phyloP scores from a whole-genome alignment of 2,888 invertebrate species.

The Baronia brevicornis region DNA sequence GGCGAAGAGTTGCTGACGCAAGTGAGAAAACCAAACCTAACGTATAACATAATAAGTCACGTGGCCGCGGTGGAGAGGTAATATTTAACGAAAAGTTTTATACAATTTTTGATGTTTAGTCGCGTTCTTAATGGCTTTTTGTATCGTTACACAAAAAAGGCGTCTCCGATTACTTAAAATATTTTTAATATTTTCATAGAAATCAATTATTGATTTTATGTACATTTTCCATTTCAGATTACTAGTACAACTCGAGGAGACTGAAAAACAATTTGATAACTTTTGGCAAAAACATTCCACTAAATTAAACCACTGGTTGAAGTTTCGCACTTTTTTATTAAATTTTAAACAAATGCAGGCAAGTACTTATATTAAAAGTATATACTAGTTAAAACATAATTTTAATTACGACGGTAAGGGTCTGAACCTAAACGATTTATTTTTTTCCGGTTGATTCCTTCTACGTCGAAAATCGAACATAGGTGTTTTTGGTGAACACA shows the following conservation, averaged over 20 bases:
- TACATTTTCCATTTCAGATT: conserved; percentile 76
- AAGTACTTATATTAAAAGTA: conserved; percentile 23
- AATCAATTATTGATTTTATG: no score
- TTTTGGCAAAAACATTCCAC: conserved; percentile 96
- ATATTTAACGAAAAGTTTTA: conserved; percentile 4
- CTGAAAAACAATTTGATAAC: conserved; percentile 93
- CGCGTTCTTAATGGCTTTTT: no score
- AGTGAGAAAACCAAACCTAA: conserved; percentile 81
- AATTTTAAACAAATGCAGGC: conserved; percentile 94
- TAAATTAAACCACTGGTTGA: conserved; percentile 91
- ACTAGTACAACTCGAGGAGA: conserved; percentile 94
- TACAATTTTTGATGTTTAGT: no score
- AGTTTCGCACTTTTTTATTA: conserved; percentile 94
- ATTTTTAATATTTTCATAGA: no score
- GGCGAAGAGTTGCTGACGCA: conserved; percentile 89
- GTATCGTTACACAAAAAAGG: no score
- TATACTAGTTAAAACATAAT: conserved; percentile 11
- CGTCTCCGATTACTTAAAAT: no score
- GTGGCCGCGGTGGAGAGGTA: conserved; percentile 95
- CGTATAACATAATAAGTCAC: conserved; percentile 85
- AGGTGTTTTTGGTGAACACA: conserved; percentile 58
- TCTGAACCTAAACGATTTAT: conserved; percentile 48
- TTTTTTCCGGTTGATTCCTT: conserved; percentile 28
- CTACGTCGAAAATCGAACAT: conserved; percentile 58
- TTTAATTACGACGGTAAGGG: conserved; percentile 43